These are phyloP conservation scores for Eidolon dupreanum DNA, from an alignment of 2,797 vertebrate genomes.

Conservation along the genomic window DNA sequence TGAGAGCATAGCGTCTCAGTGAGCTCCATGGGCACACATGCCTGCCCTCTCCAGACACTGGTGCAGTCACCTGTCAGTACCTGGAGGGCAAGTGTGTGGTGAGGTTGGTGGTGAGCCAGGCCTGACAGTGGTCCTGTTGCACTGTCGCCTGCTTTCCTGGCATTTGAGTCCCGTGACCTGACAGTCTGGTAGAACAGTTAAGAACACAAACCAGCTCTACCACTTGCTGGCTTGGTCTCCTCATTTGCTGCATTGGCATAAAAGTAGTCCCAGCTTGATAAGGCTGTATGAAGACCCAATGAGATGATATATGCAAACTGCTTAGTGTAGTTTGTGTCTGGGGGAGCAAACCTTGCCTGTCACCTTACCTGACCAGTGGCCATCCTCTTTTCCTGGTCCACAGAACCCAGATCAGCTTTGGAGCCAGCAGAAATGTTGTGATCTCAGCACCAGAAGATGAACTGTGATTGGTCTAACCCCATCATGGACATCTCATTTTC, in stretches of 20 bases:
- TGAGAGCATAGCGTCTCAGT: too few species aligned
- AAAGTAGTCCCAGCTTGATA: background rate
- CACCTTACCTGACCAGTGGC: background rate
- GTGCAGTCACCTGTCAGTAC: background rate
- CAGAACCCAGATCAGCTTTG: background rate
- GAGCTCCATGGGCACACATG: fast-evolving
- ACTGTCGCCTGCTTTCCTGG: background rate
- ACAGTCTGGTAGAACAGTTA: too few species aligned
- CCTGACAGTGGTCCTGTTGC: fast-evolving
- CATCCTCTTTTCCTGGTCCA: background rate
- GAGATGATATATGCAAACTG: too few species aligned
- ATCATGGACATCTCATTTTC: background rate
- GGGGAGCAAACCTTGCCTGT: background rate
- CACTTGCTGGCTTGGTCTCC: background rate
- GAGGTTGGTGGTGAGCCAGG: background rate
- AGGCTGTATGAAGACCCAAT: background rate
- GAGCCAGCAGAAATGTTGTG: background rate
- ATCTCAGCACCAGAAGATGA: background rate
- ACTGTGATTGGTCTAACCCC: background rate
- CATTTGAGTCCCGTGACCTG: background rate
- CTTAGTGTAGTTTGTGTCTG: fast-evolving
- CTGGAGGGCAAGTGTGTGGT: background rate
- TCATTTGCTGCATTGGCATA: too few species aligned
- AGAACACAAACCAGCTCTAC: background rate
- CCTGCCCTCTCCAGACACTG: background rate